A percentile compares a stretch with the other conserved stretches of the same genome.
phyloP scores from a whole-genome alignment of 2,797 vertebrate genomes.

The Picus viridis region DNA sequence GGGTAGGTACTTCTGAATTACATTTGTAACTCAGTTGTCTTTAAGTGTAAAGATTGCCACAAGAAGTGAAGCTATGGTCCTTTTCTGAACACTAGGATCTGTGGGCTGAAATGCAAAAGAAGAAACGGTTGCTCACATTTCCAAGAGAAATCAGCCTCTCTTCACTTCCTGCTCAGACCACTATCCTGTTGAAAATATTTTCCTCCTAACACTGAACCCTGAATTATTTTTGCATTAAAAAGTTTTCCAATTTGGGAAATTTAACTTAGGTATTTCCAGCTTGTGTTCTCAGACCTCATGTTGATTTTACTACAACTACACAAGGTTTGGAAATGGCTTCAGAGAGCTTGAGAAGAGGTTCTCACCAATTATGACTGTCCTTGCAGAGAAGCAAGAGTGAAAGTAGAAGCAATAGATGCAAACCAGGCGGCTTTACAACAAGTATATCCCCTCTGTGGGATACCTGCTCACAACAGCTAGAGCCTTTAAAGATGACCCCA shows the following conservation, averaged over 20 bases:
- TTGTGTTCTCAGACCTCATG: neutral
- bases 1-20: conserved; percentile 15
- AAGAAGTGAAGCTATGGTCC: neutral
- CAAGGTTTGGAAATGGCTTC: neutral
- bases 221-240: neutral
- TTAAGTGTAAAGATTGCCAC: neutral
- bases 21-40: neutral
- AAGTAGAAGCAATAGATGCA: neutral
- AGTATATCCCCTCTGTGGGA: neutral
- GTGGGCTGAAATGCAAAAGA: neutral
- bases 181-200: neutral
- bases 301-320: neutral
- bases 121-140: neutral
- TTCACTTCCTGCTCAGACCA: neutral
- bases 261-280: neutral
- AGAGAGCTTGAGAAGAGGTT: neutral
- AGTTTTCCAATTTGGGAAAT: neutral
- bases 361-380: neutral
- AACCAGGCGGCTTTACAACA: neutral
- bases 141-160: neutral
- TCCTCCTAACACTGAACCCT: neutral
- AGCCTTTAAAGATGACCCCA: neutral
- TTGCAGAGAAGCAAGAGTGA: neutral
- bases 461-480: neutral
- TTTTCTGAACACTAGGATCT: neutral